These are phyloP conservation scores for Myiopsitta monachus DNA, from an alignment of 2,113 vertebrate genomes.

Conservation along the genomic window DNA sequence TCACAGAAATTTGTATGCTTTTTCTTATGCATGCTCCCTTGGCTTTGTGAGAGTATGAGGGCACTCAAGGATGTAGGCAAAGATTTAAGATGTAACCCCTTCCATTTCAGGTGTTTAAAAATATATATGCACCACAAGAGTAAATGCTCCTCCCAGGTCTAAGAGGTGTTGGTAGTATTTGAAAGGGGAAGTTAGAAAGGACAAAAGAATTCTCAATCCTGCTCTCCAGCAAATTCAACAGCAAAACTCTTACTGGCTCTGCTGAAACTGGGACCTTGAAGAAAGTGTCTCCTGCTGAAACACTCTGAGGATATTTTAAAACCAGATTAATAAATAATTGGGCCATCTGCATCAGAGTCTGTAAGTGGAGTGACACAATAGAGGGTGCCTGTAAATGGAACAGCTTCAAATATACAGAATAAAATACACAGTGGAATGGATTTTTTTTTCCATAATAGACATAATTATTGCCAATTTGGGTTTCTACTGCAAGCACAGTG, in stretches of 20 bases:
- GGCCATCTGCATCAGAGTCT: constrained; percentile 48
- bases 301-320: constrained; percentile 39
- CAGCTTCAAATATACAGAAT: constrained; percentile 41
- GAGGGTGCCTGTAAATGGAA: constrained; percentile 56
- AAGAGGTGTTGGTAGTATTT: neutral
- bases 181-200: constrained; percentile 39
- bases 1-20: neutral
- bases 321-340: constrained; percentile 64
- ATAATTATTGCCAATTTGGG: constrained; percentile 31
- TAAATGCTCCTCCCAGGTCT: neutral
- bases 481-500: constrained; percentile 5
- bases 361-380: constrained; percentile 36
- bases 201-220: neutral
- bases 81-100: neutral
- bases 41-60: neutral
- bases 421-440: constrained; percentile 48
- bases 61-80: neutral
- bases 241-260: neutral
- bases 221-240: neutral
- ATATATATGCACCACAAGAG: neutral
- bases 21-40: neutral
- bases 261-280: constrained; percentile 39
- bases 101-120: neutral
- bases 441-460: constrained; percentile 14
- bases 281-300: constrained; percentile 43